Conservation (phyloP, 1,140 invertebrate genomes). For the Chrysomallon squamiferum region DNA sequence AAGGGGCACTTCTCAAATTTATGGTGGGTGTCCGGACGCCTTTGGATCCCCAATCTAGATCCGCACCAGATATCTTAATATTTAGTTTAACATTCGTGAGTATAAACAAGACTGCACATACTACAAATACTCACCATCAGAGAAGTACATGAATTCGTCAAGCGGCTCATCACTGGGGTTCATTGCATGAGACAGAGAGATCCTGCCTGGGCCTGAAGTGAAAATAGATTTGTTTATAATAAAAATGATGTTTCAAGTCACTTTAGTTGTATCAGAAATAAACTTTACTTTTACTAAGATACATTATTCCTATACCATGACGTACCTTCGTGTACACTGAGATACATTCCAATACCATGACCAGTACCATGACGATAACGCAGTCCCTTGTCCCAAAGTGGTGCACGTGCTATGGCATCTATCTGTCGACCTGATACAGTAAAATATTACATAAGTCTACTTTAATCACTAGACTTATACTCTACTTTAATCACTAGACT, state of each 20-base stretch:
- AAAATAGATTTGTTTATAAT: constrained; percentile 4
- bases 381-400: constrained; percentile 89
- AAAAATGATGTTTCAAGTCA: background rate
- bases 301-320: background rate
- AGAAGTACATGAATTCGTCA: constrained; percentile 51
- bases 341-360: constrained; percentile 92
- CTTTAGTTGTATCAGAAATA: background rate
- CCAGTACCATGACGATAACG: constrained; percentile 97
- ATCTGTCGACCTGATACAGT: constrained; percentile 63
- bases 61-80: too few species aligned
- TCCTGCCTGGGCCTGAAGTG: constrained; percentile 45
- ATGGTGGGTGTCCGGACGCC: too few species aligned
- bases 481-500: background rate
- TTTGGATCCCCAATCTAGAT: too few species aligned
- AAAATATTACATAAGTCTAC: background rate
- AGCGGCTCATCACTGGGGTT: constrained; percentile 38
- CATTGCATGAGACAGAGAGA: constrained; percentile 32
- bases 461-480: background rate
- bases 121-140: constrained; percentile 59
- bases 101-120: too few species aligned
- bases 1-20: too few species aligned
- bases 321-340: constrained; percentile 90
- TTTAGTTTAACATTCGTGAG: too few species aligned
- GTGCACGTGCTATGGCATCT: constrained; percentile 82
- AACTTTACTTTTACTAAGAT: background rate